Conservation (phyloP, 2,797 vertebrate species). For the Muscicapa comitata region DNA sequence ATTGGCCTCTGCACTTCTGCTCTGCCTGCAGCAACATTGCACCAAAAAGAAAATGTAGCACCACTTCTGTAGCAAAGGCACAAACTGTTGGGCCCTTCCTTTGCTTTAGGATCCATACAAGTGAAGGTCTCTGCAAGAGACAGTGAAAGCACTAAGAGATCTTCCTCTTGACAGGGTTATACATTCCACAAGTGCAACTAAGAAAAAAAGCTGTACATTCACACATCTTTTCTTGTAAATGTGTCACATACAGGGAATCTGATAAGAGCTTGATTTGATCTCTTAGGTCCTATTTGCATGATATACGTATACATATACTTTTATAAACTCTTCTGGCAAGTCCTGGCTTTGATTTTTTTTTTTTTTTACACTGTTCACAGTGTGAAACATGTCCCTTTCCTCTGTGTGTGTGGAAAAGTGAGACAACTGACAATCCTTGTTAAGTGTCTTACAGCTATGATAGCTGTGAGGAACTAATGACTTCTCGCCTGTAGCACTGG, state of each 20-base stretch:
- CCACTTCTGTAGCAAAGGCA: not conserved
- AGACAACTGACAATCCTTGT: not conserved
- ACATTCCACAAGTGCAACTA: not conserved
- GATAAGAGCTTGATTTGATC: not conserved
- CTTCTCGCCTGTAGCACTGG: not conserved
- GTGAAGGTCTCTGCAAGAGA: not conserved
- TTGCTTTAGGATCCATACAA: not conserved
- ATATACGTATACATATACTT: not conserved
- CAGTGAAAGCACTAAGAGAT: not conserved
- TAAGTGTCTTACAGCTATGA: not conserved
- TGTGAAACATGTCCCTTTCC: not conserved
- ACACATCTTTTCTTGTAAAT: not conserved
- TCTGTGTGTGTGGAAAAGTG: not conserved
- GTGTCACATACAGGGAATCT: not conserved
- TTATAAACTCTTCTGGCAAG: not conserved
- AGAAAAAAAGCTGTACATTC: not conserved
- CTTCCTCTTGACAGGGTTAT: not conserved
- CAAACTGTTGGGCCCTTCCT: not conserved
- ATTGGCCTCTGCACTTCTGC: rapidly evolving
- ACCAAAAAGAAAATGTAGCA: not conserved
- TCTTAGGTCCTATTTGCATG: not conserved
- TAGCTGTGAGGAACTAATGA: conserved; percentile 3
- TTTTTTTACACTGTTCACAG: not conserved
- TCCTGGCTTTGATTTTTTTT: not conserved
- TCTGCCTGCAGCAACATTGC: not conserved